phyloP scores from a whole-genome alignment of 1,140 invertebrate species.

The Pseudomyrmex pallidus region DNA sequence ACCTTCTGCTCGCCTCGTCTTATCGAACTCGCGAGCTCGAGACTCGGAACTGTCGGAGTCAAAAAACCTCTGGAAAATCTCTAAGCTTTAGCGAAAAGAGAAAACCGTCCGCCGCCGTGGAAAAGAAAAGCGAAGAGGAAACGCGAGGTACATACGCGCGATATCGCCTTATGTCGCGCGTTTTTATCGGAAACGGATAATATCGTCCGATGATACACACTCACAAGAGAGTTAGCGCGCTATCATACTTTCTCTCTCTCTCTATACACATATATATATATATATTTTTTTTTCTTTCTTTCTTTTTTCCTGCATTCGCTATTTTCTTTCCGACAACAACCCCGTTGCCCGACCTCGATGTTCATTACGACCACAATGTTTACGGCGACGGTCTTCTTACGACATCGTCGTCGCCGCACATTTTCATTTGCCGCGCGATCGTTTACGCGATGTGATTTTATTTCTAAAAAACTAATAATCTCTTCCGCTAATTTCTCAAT shows the following conservation, averaged over 20 bases:
- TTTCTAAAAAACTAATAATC: slow-evolving; percentile 8
- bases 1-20: slow-evolving; percentile 23
- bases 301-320: not conserved
- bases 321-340: no score
- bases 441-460: slow-evolving; percentile 23
- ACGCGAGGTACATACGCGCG: not conserved
- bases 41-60: slow-evolving; percentile 6
- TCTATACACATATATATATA: not conserved
- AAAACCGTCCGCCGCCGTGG: not conserved
- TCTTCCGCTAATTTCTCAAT: slow-evolving; percentile 16
- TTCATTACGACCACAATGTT: slow-evolving; percentile 62
- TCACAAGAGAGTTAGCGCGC: slow-evolving; percentile 9
- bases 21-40: slow-evolving; percentile 26
- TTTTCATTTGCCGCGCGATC: slow-evolving; percentile 2
- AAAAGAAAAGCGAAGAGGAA: slow-evolving; percentile 37
- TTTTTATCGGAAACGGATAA: slow-evolving; percentile 73
- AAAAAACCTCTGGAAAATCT: slow-evolving; percentile 36
- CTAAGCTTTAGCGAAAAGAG: not conserved
- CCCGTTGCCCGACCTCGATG: slow-evolving; percentile 33
- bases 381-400: slow-evolving; percentile 66
- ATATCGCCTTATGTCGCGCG: slow-evolving; percentile 32
- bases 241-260: slow-evolving; percentile 3
- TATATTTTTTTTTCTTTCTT: not conserved
- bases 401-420: not conserved
- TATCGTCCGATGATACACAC: slow-evolving; percentile 58